phyloP scores from a whole-genome alignment of 2,888 invertebrate species.

The Amblyjoppa proteus region DNA sequence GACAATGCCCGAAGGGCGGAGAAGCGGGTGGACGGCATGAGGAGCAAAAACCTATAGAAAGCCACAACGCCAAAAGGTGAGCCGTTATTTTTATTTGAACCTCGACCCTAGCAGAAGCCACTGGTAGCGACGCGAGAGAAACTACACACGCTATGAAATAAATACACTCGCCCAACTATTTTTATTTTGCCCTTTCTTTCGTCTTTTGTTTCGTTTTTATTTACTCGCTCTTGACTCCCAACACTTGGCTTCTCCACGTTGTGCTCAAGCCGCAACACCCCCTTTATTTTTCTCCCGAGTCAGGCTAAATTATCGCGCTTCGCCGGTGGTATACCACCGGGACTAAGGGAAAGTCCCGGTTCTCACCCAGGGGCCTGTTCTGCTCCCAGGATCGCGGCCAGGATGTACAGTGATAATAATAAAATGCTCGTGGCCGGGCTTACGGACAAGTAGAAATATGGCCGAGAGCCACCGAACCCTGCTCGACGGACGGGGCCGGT shows the following conservation, averaged over 20 bases:
- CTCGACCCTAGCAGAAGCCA: slow-evolving; percentile 3
- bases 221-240: slow-evolving; percentile 38
- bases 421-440: slow-evolving; percentile 22
- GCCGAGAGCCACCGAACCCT: slow-evolving; percentile 17
- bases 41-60: slow-evolving; percentile 29
- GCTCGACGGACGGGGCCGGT: neutral
- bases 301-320: slow-evolving; percentile 61
- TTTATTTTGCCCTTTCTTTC: neutral
- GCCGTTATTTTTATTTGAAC: slow-evolving; percentile 64
- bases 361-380: slow-evolving; percentile 21
- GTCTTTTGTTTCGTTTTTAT: neutral
- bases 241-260: slow-evolving; percentile 34
- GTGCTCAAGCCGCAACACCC: slow-evolving; percentile 9
- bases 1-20: slow-evolving; percentile 38
- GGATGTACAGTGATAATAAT: slow-evolving; percentile 62
- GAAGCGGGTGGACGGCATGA: neutral
- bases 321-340: slow-evolving; percentile 32
- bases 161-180: slow-evolving; percentile 42
- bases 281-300: slow-evolving; percentile 48
- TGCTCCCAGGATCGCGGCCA: slow-evolving; percentile 11
- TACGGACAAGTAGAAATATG: slow-evolving; percentile 52
- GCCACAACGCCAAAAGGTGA: slow-evolving; percentile 28
- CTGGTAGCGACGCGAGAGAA: neutral
- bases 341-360: slow-evolving; percentile 46
- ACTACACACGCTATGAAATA: slow-evolving; percentile 53